Evolutionary conservation across 2,888 invertebrate genomes (phyloP), one percentile per base, ranked within the genome.

Genomic region (Brachypalpus laphriformis): DNA sequence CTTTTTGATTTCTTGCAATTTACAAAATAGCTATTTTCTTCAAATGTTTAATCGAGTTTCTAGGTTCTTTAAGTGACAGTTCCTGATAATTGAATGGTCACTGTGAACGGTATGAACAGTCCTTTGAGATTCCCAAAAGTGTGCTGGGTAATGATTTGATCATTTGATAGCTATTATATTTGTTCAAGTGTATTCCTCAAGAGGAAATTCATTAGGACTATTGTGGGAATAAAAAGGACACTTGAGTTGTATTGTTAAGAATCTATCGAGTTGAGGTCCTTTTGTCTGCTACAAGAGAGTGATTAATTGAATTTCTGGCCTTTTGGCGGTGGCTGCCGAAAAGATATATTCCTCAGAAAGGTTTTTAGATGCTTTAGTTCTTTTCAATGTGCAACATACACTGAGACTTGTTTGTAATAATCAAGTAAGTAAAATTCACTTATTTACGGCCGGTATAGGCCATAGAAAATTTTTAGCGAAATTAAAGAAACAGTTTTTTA

Each of bases 161-260:
- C 3, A 80, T 59, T 70, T 20, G 25, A 71, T 45, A 14, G 45
- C 51, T 68, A 70, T 85, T 85, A 70, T 74, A 40, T 59, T 70
- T 31, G 63, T 65, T 75, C 34, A 80, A 75, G 70, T 57, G 16
- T n/a, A 16, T 45, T 25, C 77, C 70, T 20, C 71, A 75, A 71
- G 80, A 66, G 70, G 51, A 70, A 20, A 20, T 75, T 71, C 81
- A 85, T 85, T 85, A 81, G 78, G 85, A 47, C 85, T 51, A 66
- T 85, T 75, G 85, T 85, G 14, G 22, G 59, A 57, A 68, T 40
- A 66, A 80, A 72, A 78, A 31, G 54, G 71, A 85, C 80, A 85
- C 85, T 81, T 45, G 20, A 71, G 14, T 31, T 61, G n/a, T 22
- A 54, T 81, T 76, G 81, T 81, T 75, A 7, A 34, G 22, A 54